Evolutionary conservation across 1,140 invertebrate genomes (phyloP).

Genomic region (Wasmannia auropunctata): DNA sequence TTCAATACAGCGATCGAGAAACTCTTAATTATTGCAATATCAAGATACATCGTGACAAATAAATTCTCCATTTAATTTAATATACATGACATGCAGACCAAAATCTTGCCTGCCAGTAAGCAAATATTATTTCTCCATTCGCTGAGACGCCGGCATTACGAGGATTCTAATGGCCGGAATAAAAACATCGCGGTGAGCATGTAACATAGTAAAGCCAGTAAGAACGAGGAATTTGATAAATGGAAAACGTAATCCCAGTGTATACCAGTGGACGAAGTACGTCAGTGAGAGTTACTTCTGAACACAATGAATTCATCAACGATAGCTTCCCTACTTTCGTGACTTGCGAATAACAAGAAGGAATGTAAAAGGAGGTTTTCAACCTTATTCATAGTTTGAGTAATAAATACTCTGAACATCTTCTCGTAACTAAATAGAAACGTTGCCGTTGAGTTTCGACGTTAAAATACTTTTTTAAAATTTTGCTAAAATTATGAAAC

Average conservation of each 20-base stretch:
- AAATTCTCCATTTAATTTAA: not conserved
- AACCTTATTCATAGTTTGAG: not conserved
- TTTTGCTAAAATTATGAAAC: not conserved
- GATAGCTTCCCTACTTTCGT: not conserved
- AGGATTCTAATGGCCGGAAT: not conserved
- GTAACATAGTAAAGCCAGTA: not conserved
- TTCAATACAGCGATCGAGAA: not conserved
- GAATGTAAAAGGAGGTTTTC: conserved; percentile 11
- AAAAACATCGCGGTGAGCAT: conserved; percentile 3
- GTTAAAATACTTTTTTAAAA: not conserved
- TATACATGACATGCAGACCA: not conserved
- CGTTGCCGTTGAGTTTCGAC: not conserved
- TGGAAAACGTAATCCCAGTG: not conserved
- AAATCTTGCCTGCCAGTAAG: not conserved
- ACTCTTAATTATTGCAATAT: not conserved
- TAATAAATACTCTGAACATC: conserved; percentile 7
- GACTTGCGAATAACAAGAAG: conserved; percentile 28
- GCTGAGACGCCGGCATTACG: not conserved
- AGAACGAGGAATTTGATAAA: conserved; percentile 28
- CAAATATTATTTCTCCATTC: conserved; percentile 14
- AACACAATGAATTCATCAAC: conserved; percentile 22
- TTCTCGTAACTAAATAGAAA: not conserved
- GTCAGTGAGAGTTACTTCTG: not conserved
- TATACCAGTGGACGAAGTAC: not conserved
- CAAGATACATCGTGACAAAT: not conserved